phyloP scores from a whole-genome alignment of 2,888 invertebrate genomes.

The Fabriciana adippe region DNA sequence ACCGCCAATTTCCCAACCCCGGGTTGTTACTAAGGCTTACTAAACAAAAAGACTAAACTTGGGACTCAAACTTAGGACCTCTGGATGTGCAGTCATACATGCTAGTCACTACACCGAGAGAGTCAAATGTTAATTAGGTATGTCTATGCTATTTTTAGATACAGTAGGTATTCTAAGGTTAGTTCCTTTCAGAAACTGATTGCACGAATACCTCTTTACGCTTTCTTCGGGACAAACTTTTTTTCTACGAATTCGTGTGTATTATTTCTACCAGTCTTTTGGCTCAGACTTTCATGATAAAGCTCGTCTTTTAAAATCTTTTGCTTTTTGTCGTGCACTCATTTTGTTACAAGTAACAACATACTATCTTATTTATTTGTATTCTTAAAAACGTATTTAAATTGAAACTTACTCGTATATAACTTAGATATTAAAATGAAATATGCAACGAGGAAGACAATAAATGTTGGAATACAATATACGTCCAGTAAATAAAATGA shows the following conservation, averaged over 20 bases:
- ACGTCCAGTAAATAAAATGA: conserved; percentile 12
- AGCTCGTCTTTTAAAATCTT: background rate
- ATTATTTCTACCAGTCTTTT: too few species aligned
- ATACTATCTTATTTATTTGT: background rate
- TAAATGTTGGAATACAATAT: conserved; percentile 13
- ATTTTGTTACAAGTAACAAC: too few species aligned
- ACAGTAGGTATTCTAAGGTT: background rate
- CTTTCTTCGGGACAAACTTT: background rate
- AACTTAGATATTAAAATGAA: conserved; percentile 6
- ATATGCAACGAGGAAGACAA: conserved; percentile 10
- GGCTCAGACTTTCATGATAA: background rate
- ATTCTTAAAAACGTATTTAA: background rate
- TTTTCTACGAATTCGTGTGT: background rate
- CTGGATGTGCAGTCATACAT: too few species aligned
- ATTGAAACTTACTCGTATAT: background rate
- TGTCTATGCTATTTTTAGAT: background rate
- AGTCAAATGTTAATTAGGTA: too few species aligned
- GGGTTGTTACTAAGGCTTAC: too few species aligned
- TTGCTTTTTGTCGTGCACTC: background rate
- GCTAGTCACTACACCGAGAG: too few species aligned
- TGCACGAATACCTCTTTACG: background rate
- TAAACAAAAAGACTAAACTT: too few species aligned
- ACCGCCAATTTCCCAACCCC: too few species aligned
- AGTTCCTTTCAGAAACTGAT: background rate
- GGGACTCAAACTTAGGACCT: too few species aligned